Base-by-base conservation (phyloP, 2,113 vertebrate species). In the Bambusicola thoracicus region DNA sequence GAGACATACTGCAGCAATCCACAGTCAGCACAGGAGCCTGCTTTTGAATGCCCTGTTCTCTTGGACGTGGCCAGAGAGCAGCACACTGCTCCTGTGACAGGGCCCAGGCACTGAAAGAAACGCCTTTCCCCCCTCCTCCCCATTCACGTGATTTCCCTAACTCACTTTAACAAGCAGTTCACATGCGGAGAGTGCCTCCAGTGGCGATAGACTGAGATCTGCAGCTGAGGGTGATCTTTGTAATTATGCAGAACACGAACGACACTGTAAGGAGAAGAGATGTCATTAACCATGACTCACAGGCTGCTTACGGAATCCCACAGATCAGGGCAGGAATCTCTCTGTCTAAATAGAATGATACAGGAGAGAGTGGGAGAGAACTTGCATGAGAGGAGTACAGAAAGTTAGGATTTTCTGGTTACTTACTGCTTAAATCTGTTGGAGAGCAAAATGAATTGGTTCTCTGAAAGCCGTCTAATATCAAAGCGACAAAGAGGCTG, bases 401-500 rank as follows among this genome's bases (percentile, higher is more conserved):
- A 29, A 6, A 49, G 53, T 10, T 17, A 63, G 70, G 46, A 63
- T 32, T 69, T 91, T 68, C 62, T 10, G 5, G 66, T 89, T 41
- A 96, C 98, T 94, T 96, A 98, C 98, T 97, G 75, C 51, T 97
- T 97, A 32, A 97, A 97, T 76, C 96, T 97, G n/a, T 87, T 96
- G 87, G 97, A 95, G 40, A 98, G 83, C 53, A 98, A 95, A 74
- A 98, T 62, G 91, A 98, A 98, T 82, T 97, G 97, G 93, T 90
- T 96, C 38, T 19, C 46, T 1, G 94, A 95, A 76, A 98, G 96
- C 6, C 72, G 78, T 51, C 95, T 86, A 74, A 98, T 94, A 22
- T 98, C 97, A 6, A 98, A 98, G 70, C 73, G 91, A 96, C 98
- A 97, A n/a, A 69, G 55, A 32, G 65, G 69, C 91, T 95, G 97